These are phyloP conservation scores for Myotis vivesi DNA, from an alignment of 2,797 vertebrate species.

Conservation along the genomic window DNA sequence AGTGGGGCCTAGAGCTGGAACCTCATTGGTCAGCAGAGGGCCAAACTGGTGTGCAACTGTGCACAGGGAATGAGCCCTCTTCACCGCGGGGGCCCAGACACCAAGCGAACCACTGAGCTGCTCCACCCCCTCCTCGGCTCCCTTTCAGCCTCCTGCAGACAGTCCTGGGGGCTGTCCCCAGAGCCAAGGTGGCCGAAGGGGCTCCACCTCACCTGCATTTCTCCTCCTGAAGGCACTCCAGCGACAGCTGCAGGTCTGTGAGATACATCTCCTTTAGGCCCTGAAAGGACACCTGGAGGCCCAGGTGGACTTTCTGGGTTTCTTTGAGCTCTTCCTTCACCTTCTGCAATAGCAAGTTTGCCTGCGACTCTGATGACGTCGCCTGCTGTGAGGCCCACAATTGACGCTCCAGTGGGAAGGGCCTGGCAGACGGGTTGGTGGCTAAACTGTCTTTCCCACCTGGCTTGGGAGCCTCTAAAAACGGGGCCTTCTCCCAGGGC, in stretches of 20 bases:
- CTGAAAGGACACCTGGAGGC: slow-evolving; percentile 20
- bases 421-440: accelerated
- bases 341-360: not conserved
- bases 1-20: not conserved
- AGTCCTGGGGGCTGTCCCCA: not conserved
- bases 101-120: not conserved
- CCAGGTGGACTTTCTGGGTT: not conserved
- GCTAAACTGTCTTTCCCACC: not conserved
- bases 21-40: not conserved
- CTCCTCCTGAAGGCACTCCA: slow-evolving; percentile 52
- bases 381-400: not conserved
- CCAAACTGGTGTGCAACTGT: not conserved
- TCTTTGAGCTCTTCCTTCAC: slow-evolving; percentile 19
- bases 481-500: accelerated
- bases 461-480: not conserved
- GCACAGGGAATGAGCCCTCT: not conserved
- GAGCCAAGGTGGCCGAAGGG: not conserved
- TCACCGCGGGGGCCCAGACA: not conserved
- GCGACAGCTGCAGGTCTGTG: not conserved
- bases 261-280: not conserved
- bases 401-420: not conserved
- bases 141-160: not conserved
- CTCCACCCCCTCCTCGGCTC: not conserved
- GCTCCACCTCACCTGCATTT: slow-evolving; percentile 43
- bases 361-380: not conserved